Conservation (phyloP, 2,797 vertebrate species). For the Mareca penelope region DNA sequence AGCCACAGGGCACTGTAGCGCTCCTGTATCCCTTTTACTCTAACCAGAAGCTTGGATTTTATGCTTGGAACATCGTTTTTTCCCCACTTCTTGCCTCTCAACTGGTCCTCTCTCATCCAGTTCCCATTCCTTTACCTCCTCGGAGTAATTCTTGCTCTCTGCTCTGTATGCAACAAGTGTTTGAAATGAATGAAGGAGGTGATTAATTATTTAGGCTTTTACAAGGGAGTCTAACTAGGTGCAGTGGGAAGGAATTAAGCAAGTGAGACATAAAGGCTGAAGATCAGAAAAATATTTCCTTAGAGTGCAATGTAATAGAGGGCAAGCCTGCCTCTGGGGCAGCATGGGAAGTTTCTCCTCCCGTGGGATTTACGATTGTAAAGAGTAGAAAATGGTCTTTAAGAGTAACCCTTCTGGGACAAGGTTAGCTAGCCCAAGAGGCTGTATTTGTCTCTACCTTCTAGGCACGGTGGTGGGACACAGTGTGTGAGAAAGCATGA, state of each 20-base stretch:
- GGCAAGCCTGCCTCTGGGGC: slow-evolving; percentile 35
- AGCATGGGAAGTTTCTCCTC: not conserved
- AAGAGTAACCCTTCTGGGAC: slow-evolving; percentile 26
- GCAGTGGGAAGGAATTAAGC: slow-evolving; percentile 59
- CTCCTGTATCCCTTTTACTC: not conserved
- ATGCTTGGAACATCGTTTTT: not conserved
- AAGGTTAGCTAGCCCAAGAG: not conserved
- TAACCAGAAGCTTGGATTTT: slow-evolving; percentile 10
- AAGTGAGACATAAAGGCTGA: slow-evolving; percentile 57
- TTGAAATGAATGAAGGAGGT: slow-evolving; percentile 38
- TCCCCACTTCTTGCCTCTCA: not conserved
- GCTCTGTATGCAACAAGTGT: slow-evolving; percentile 54
- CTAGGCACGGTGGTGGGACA: not conserved
- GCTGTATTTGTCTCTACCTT: not conserved
- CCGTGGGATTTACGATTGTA: slow-evolving; percentile 1
- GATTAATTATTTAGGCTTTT: slow-evolving; percentile 60
- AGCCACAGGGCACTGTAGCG: not conserved
- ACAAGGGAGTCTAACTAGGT: slow-evolving; percentile 56
- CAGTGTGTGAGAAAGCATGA: not conserved
- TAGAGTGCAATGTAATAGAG: slow-evolving; percentile 54
- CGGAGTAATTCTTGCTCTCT: slow-evolving; percentile 20
- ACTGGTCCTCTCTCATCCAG: not conserved
- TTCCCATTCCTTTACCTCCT: slow-evolving; percentile 25
- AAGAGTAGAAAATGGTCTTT: slow-evolving; percentile 50
- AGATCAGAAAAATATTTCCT: slow-evolving; percentile 70